Percentiles rank a stretch among this genome's conserved stretches.
Conservation (phyloP, 2,888 invertebrate genomes). For the Volucella inflata region DNA sequence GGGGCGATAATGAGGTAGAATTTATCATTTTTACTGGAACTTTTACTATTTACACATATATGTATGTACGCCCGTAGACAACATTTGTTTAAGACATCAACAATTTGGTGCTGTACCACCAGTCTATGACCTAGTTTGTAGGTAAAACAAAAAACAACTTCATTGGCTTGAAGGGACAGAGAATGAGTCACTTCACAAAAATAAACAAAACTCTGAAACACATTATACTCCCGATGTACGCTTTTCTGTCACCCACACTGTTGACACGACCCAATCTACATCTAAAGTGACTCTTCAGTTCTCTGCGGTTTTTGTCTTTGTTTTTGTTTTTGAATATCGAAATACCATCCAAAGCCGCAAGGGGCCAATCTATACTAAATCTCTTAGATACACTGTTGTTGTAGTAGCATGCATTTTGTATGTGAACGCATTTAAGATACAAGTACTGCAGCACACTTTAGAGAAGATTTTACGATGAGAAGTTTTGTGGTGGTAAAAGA, state of each 20-base stretch:
- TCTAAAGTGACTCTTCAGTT: constrained; percentile 22
- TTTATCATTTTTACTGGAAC: too few relatives aligned
- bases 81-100: too few relatives aligned
- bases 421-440: constrained; percentile 25
- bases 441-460: background rate
- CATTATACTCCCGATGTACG: background rate
- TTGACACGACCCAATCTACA: constrained; percentile 11
- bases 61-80: too few relatives aligned
- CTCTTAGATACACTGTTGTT: constrained; percentile 29
- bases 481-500: constrained; percentile 39
- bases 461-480: constrained; percentile 14
- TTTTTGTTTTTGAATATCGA: constrained; percentile 6
- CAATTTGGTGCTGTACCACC: too few relatives aligned
- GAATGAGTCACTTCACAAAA: too few relatives aligned
- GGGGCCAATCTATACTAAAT: constrained; percentile 43
- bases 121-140: too few relatives aligned
- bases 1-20: too few relatives aligned
- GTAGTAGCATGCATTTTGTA: constrained; percentile 10
- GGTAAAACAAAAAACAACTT: too few relatives aligned
- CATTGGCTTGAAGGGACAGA: too few relatives aligned
- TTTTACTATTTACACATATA: too few relatives aligned
- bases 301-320: constrained; percentile 12
- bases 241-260: constrained; percentile 36
- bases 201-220: too few relatives aligned
- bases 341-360: constrained; percentile 53